These are phyloP conservation scores for Nomada fabriciana DNA, from an alignment of 2,888 invertebrate species.

Conservation along the genomic window DNA sequence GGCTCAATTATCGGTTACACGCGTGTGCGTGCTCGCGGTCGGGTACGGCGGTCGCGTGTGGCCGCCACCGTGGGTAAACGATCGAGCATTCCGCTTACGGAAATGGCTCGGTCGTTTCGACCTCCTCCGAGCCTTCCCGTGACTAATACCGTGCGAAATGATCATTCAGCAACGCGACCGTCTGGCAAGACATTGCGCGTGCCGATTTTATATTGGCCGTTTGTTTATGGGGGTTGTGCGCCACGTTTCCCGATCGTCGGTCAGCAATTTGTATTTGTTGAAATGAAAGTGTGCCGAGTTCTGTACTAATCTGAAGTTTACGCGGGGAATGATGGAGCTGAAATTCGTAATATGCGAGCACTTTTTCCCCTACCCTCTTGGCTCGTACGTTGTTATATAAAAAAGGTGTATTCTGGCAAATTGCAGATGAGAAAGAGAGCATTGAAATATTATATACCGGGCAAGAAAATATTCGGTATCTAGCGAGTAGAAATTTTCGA, in stretches of 20 bases:
- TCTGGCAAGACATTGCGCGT: background rate
- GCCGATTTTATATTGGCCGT: background rate
- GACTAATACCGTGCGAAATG: constrained; percentile 40
- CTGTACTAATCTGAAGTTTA: too few species aligned
- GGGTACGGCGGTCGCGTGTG: constrained; percentile 35
- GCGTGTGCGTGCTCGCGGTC: constrained; percentile 31
- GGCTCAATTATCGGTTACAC: constrained; percentile 75
- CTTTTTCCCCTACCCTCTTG: too few species aligned
- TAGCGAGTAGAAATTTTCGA: background rate
- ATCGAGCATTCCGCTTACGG: constrained; percentile 52
- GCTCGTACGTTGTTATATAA: too few species aligned
- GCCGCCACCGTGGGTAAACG: constrained; percentile 6
- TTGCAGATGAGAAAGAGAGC: too few species aligned
- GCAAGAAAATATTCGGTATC: background rate
- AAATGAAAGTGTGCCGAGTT: too few species aligned
- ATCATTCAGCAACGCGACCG: background rate
- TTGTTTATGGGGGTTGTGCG: background rate
- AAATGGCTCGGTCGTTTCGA: constrained; percentile 10
- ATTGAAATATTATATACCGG: background rate
- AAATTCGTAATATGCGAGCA: too few species aligned
- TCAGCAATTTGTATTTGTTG: too few species aligned
- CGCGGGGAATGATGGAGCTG: too few species aligned
- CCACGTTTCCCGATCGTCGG: background rate
- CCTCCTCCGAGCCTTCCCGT: background rate
- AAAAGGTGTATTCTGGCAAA: too few species aligned